Conservation (phyloP, 2,888 invertebrate species). For the Melipona beecheii region DNA sequence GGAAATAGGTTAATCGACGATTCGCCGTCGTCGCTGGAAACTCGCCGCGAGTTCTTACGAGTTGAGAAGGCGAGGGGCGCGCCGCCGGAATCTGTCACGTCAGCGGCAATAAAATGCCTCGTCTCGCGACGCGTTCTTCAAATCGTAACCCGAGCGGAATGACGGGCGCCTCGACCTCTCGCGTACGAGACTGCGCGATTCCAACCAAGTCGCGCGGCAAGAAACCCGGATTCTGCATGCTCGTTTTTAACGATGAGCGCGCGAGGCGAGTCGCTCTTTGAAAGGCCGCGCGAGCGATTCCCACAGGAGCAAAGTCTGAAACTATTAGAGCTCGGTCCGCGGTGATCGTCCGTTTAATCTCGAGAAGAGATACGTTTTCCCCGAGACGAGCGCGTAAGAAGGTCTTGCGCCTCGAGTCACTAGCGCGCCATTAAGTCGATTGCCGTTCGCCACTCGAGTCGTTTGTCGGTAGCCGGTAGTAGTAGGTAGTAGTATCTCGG, state of each 20-base stretch:
- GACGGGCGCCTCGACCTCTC: neutral
- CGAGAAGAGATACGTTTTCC: conserved; percentile 15
- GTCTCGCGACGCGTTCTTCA: conserved; percentile 20
- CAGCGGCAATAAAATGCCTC: conserved; percentile 35
- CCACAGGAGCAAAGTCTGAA: neutral
- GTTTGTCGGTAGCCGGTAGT: neutral
- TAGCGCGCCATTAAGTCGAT: neutral
- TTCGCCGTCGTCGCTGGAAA: conserved; percentile 12
- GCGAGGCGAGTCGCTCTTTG: neutral
- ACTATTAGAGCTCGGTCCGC: conserved; percentile 6
- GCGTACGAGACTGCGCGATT: neutral
- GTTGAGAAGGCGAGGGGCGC: conserved; percentile 18
- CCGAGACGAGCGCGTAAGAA: neutral
- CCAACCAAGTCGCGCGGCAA: too few species aligned
- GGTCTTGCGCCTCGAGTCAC: neutral
- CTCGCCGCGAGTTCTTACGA: conserved; percentile 45
- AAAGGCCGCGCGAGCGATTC: neutral
- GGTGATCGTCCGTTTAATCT: conserved; percentile 28
- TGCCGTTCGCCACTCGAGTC: conserved; percentile 10
- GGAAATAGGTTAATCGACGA: conserved; percentile 18
- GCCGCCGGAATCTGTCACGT: conserved; percentile 50
- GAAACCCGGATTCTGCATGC: neutral
- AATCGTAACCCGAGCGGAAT: conserved; percentile 26
- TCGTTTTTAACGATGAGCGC: neutral
- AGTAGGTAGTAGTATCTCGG: too few species aligned